Base-by-base conservation (phyloP, 2,888 invertebrate species). In the Chaetogeoica ovagalla region DNA sequence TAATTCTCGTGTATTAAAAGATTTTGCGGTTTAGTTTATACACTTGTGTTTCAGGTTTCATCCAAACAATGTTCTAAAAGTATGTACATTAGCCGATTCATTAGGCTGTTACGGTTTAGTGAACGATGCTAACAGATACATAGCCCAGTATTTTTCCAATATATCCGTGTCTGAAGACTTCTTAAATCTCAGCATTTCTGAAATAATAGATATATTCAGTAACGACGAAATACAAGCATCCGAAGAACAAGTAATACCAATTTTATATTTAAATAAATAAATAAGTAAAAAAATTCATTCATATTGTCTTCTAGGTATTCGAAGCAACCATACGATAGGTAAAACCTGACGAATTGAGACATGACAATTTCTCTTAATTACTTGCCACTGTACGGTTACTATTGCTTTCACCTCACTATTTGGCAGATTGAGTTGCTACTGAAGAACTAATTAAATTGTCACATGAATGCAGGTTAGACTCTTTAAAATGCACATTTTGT, bases 321-420 rank as follows among this genome's bases (percentile, higher is more conserved):
- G 93, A 94, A 86, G 93, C 94, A 2, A 91, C 92, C 62, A 90
- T 95, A 89, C 87, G 90, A 68, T 96, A 95, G 96, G 89, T 90
- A 9, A 93, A 93, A 85, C 89, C 90, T 83, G 90, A 91, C 65
- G 89, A 89, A 4, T 86, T 86, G 23, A 87, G 94, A 73, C 87
- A 89, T 55, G 86, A 88, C 11, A 86, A 89, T 84, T 87, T 94
- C 82, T 91, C 94, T 0, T 90, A 91, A 84, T 88, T 96, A 30
- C 87, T 96, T 83, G 89, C 92, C 11, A 89, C 91, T 83, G 93
- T 95, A 0, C 89, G 95, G 52, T 87, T 96, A 85, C 95, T 95
- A 0, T 87, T 95, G 63, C 87, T 96, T 5, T 91, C 93, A 4
- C 94, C 95, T 0, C 91, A 93, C 84, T 95, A 92, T 86, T 87